Evolutionary conservation across 2,888 invertebrate species (phyloP), one percentile per base, ranked within the genome.

Genomic region (Hydrotaea diabolus): DNA sequence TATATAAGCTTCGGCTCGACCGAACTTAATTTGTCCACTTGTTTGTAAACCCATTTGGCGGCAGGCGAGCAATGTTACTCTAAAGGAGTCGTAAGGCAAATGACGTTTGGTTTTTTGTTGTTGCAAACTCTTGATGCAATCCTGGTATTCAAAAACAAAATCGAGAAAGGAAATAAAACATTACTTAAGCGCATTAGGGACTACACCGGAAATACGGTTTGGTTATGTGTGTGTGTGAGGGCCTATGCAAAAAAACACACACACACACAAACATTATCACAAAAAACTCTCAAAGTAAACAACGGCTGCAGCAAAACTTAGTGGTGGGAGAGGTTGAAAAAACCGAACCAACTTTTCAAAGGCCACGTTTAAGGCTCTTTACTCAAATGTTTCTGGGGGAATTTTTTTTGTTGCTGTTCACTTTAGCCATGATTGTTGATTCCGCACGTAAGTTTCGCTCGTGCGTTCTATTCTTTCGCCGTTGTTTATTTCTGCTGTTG

Each of bases 121-220:
- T 57, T 66, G n/a, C 36, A 5, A 5, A 36, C 5, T 66, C 23
- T 46, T 76, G 79, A 73, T 75, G 76, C 80, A 78, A 59, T 66
- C 23, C n/a, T 19, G 31, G 46, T 75, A 77, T 83, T 72, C 57
- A 77, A 79, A 83, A 81, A 74, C 75, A 77, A 75, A 83, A 85
- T 74, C 80, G 79, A 76, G 59, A 75, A 59, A 82, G 79, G 83
- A 83, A 83, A 82, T 86, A 86, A 85, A 84, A 81, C 83, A 86
- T 86, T 85, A 86, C 83, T 86, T 83, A 86, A 85, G 80, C 80
- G 71, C 80, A 83, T 86, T 86, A 86, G 79, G 82, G 80, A 71
- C 76, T 75, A 79, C 73, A 76, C 78, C 78, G 84, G 84, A 85
- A 59, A 84, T 78, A 57, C 39, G 21, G 26, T 53, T 17, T 43